These are phyloP conservation scores for Empidonax alnorum DNA, from an alignment of 2,113 vertebrate species.

Conservation along the genomic window DNA sequence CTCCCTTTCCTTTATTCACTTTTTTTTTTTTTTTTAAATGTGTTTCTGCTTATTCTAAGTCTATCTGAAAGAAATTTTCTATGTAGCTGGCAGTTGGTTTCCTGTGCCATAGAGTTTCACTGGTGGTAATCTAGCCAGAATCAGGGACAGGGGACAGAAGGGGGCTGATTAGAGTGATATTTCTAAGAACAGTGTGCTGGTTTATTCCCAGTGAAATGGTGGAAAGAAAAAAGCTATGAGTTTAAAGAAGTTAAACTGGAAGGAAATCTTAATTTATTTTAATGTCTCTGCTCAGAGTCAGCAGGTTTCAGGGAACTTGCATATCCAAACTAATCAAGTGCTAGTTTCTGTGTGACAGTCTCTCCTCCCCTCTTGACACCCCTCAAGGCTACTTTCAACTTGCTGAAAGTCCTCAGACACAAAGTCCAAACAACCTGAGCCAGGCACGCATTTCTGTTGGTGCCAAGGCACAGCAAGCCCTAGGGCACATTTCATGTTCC, in stretches of 20 bases:
- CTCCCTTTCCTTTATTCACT: not conserved
- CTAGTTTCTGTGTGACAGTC: not conserved
- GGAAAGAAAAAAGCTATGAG: not conserved
- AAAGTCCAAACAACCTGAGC: not conserved
- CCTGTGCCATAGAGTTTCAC: not conserved
- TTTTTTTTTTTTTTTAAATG: not conserved
- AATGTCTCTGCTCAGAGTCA: not conserved
- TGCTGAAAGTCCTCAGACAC: not conserved
- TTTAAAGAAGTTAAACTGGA: not conserved
- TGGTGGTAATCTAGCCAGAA: not conserved
- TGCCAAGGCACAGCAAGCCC: not conserved
- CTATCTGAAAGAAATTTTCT: not conserved
- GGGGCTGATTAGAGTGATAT: not conserved
- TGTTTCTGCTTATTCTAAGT: not conserved
- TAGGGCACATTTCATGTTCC: not conserved
- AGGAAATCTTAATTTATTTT: not conserved
- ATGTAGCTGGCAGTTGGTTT: not conserved
- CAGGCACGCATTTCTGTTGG: not conserved
- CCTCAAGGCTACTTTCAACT: not conserved
- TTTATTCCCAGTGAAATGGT: not conserved
- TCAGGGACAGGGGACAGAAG: not conserved
- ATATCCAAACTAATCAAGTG: not conserved
- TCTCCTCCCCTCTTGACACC: not conserved
- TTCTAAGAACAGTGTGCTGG: not conserved
- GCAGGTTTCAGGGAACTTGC: not conserved